A percentile compares a stretch with the other conserved stretches of the same genome.
These are phyloP conservation scores for Muschampia plurimacula DNA, from an alignment of 2,888 invertebrate species.

Conservation along the genomic window DNA sequence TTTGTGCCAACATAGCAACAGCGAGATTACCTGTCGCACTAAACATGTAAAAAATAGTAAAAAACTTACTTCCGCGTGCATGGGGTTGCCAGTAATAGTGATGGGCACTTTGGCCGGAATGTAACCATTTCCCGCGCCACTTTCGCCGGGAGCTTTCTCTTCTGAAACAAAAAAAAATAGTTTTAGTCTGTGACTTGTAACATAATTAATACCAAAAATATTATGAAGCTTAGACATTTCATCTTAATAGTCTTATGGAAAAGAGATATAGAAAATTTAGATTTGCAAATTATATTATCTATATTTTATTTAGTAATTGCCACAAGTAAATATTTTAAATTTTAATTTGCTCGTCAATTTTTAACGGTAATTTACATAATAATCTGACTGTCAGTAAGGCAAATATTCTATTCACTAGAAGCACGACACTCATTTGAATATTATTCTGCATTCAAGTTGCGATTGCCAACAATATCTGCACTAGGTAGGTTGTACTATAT, in stretches of 20 bases:
- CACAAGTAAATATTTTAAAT: too few species aligned
- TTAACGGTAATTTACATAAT: neutral
- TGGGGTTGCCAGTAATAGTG: constrained; percentile 91
- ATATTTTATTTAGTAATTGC: too few species aligned
- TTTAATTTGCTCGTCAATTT: too few species aligned
- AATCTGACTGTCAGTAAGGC: neutral
- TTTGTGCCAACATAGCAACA: too few species aligned
- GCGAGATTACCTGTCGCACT: too few species aligned
- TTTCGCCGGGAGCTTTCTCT: constrained; percentile 74
- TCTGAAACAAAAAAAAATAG: constrained; percentile 61
- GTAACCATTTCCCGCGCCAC: constrained; percentile 77
- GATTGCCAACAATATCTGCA: constrained; percentile 1
- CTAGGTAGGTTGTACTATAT: neutral
- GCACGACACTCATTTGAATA: neutral
- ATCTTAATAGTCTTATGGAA: too few species aligned
- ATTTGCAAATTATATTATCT: too few species aligned
- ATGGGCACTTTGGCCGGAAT: constrained; percentile 85
- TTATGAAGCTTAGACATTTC: too few species aligned
- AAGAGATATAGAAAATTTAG: too few species aligned
- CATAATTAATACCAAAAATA: too few species aligned
- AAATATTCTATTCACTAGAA: constrained; percentile 1
- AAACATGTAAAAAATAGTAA: neutral
- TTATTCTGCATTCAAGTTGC: neutral
- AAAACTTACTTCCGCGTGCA: constrained; percentile 89
- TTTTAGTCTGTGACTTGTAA: neutral